Percentiles rank a stretch among this genome's conserved stretches.
These are phyloP conservation scores for Drosophila dunni DNA, from an alignment of 1,140 invertebrate species.

Conservation along the genomic window DNA sequence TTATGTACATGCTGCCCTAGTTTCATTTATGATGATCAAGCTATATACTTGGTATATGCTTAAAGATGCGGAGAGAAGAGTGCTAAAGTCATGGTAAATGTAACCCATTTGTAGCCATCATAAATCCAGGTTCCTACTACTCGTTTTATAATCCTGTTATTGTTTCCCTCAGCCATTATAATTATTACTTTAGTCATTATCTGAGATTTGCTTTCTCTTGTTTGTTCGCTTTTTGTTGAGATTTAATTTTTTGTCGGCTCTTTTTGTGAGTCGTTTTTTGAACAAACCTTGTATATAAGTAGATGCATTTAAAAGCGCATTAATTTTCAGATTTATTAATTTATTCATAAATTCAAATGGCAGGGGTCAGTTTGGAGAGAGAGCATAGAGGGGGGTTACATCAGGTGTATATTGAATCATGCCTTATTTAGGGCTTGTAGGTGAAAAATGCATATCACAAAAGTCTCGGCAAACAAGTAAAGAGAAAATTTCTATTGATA, in stretches of 20 bases:
- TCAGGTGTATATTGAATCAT: not conserved
- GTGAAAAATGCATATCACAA: not conserved
- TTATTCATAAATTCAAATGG: conserved; percentile 29
- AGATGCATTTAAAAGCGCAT: conserved; percentile 18
- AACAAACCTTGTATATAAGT: not conserved
- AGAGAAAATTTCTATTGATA: conserved; percentile 29
- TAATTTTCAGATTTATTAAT: conserved; percentile 22
- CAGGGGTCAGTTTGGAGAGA: no score
- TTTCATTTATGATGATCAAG: conserved; percentile 50
- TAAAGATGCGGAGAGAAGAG: conserved; percentile 30
- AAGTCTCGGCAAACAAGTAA: not conserved
- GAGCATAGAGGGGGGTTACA: not conserved
- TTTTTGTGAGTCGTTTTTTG: conserved; percentile 11
- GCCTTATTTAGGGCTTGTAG: not conserved
- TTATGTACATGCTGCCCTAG: conserved; percentile 64
- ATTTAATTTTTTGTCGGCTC: not conserved
- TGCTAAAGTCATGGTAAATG: not conserved
- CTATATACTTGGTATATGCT: conserved; percentile 18
- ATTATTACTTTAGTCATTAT: conserved; percentile 11
- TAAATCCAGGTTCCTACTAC: no score
- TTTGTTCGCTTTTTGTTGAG: not conserved
- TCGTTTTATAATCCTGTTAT: not conserved
- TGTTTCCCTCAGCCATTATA: not conserved
- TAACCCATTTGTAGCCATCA: not conserved
- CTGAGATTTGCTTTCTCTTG: conserved; percentile 1